These are phyloP conservation scores for Harpegnathos saltator DNA, from an alignment of 1,140 invertebrate genomes.

Conservation along the genomic window DNA sequence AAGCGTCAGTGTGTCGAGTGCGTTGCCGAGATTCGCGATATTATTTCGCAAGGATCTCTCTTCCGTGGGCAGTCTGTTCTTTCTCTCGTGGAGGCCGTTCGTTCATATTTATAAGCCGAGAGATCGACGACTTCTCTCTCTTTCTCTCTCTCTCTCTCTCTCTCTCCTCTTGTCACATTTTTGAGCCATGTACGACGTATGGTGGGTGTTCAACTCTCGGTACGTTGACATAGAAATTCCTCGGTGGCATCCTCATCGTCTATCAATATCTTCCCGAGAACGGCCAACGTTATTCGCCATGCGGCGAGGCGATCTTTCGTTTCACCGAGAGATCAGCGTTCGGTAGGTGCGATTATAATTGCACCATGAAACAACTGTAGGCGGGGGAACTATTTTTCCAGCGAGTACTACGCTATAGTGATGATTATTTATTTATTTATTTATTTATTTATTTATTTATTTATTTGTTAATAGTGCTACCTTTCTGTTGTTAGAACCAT, in stretches of 20 bases:
- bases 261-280: background rate
- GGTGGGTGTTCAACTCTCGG: conserved; percentile 42
- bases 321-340: too few relatives aligned
- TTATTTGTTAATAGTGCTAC: too few relatives aligned
- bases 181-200: background rate
- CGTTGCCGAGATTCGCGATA: conserved; percentile 5
- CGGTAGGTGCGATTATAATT: too few relatives aligned
- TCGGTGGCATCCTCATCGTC: background rate
- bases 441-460: too few relatives aligned
- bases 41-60: conserved; percentile 12
- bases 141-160: too few relatives aligned
- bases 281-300: background rate
- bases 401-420: too few relatives aligned
- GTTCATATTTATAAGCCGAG: conserved; percentile 19
- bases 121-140: conserved; percentile 44
- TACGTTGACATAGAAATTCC: conserved; percentile 9
- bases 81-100: background rate
- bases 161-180: conserved; percentile 18
- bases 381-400: too few relatives aligned
- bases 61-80: conserved; percentile 1
- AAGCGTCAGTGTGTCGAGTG: conserved; percentile 32
- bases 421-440: too few relatives aligned
- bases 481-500: too few relatives aligned
- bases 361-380: too few relatives aligned
- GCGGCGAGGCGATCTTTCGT: background rate